Evolutionary conservation across 2,888 invertebrate species (phyloP).

Genomic region (Frankliniella fusca): DNA sequence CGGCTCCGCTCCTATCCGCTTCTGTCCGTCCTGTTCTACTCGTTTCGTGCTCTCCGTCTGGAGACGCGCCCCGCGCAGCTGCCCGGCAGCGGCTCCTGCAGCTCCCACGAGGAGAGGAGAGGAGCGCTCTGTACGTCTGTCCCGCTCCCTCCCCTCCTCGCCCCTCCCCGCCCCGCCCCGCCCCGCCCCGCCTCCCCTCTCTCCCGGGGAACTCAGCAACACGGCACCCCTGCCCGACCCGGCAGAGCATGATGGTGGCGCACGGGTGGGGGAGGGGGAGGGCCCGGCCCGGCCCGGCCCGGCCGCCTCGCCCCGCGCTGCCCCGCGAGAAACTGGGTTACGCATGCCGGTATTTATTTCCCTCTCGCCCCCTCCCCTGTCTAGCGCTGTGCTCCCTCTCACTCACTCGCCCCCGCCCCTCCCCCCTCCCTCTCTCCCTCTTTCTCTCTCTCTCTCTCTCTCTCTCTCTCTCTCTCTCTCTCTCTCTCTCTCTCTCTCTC

Average conservation of each 20-base stretch:
- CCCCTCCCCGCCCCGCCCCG: not conserved
- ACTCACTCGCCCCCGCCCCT: not conserved
- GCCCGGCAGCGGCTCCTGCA: too few species aligned
- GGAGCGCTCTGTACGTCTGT: not conserved
- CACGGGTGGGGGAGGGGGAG: constrained; percentile 17
- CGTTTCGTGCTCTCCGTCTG: too few species aligned
- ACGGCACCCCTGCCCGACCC: not conserved
- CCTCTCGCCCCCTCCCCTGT: not conserved
- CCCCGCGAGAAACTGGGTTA: constrained; percentile 19
- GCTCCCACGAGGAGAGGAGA: too few species aligned
- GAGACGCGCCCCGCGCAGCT: too few species aligned
- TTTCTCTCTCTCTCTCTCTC: not conserved
- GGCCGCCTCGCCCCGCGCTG: constrained; percentile 3
- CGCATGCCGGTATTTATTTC: constrained; percentile 24
- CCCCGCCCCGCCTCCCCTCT: not conserved
- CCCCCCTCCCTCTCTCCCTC: not conserved
- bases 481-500: not conserved
- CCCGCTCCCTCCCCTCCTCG: not conserved
- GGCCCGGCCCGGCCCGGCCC: not conserved
- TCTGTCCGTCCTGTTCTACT: too few species aligned
- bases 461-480: not conserved
- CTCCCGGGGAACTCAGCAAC: not conserved
- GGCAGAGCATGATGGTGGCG: not conserved
- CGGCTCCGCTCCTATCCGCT: too few species aligned
- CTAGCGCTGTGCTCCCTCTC: not conserved